These are phyloP conservation scores for Crioceris asparagi DNA, from an alignment of 2,888 invertebrate genomes.

Conservation along the genomic window DNA sequence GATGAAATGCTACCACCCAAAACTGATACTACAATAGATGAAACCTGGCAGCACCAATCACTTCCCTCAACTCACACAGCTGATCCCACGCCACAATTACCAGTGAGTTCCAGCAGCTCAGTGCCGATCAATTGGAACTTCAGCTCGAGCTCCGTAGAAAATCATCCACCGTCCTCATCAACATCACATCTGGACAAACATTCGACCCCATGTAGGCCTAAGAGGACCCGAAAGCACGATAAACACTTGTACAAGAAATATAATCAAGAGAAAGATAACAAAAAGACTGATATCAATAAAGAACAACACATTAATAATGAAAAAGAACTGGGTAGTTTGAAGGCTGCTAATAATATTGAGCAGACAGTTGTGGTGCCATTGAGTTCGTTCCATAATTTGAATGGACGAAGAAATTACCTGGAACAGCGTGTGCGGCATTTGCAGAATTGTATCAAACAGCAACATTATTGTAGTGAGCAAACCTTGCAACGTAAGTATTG, in stretches of 20 bases:
- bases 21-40: conserved; percentile 8
- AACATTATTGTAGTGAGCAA: conserved; percentile 49
- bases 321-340: not conserved
- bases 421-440: conserved; percentile 53
- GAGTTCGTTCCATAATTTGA: conserved; percentile 31
- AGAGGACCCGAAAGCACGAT: conserved; percentile 35
- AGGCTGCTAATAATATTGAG: conserved; percentile 16
- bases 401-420: conserved; percentile 37
- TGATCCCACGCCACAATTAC: conserved; percentile 2
- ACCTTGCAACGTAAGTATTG: conserved; percentile 49
- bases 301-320: not conserved
- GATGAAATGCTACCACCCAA: conserved; percentile 27
- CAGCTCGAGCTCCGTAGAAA: conserved; percentile 6
- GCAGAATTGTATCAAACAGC: conserved; percentile 50
- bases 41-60: not conserved
- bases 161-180: conserved; percentile 26
- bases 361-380: conserved; percentile 29
- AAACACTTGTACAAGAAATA: conserved; percentile 31
- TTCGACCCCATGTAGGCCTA: conserved; percentile 32
- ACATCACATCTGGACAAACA: conserved; percentile 25
- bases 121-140: conserved; percentile 21
- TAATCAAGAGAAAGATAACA: conserved; percentile 21
- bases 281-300: conserved; percentile 17
- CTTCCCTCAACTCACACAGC: too few relatives aligned
- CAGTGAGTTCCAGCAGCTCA: conserved; percentile 11